phyloP scores from a whole-genome alignment of 2,113 vertebrate species.

The Phyllostomus discolor region DNA sequence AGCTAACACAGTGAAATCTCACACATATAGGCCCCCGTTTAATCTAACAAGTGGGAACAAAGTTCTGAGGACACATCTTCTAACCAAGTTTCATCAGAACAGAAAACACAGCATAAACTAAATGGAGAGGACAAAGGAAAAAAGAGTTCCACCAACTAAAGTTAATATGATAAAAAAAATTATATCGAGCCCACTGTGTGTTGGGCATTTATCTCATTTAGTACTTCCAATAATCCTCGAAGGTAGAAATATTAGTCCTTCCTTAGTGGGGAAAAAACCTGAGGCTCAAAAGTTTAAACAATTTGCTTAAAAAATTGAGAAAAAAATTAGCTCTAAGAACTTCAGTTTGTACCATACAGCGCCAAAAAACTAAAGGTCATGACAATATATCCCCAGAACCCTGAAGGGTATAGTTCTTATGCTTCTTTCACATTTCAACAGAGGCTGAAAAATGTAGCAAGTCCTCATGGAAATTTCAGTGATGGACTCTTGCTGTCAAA shows the following conservation, averaged over 20 bases:
- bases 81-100: neutral
- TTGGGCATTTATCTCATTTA: neutral
- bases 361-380: constrained; percentile 5
- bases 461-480: constrained; percentile 52
- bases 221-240: neutral
- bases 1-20: neutral
- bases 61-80: neutral
- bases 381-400: constrained; percentile 1
- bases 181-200: neutral
- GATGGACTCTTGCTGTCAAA: constrained; percentile 54
- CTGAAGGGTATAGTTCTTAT: neutral
- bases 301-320: neutral
- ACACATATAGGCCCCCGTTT: neutral
- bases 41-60: neutral
- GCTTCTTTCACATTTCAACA: constrained; percentile 53
- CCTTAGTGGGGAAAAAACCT: neutral
- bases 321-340: neutral
- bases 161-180: neutral
- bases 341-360: neutral
- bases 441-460: constrained; percentile 31
- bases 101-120: constrained; percentile 5
- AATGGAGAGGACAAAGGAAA: neutral
- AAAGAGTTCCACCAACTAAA: neutral
- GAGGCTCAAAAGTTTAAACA: neutral
- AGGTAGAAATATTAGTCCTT: neutral